Base-by-base conservation (phyloP, 2,113 vertebrate genomes). In the Turdus rufiventris region DNA sequence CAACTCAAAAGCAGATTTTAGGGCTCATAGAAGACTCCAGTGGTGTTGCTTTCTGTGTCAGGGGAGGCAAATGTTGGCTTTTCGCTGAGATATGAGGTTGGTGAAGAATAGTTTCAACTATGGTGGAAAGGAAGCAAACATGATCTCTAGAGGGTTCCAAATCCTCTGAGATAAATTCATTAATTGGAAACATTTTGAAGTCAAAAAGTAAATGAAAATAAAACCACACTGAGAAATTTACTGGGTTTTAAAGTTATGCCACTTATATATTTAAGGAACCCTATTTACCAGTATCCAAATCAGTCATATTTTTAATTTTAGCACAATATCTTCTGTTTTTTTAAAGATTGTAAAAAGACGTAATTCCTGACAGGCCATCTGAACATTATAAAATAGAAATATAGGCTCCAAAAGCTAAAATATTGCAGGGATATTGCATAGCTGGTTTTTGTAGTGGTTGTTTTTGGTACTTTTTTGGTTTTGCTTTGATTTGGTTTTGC, bases 381-480 rank as follows among this genome's bases (percentile, higher is more conserved):
- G 31, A 71, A 79, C 18, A 24, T 57, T 65, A 2, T 23, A 58
- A 66, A 88, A 60, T 70, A 70, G 78, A 48, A 56, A 43, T 4
- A 9, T 13, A 4, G 19, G 12, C 67, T 43, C 42, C n/a, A 53
- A 66, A 73, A n/a, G 5, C 12, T 56, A 68, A 18, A 67, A 87
- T 28, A 1, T 42, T 33, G 18, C 0, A 1, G 9, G 2, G 1
- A 19, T 12, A 8, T 57, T 73, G 5, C 25, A 34, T 17, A 28
- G 7, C 14, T 29, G 14, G 3, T 36, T 47, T 23, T 74, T 47
- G 40, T 45, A 57, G 53, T 9, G 5, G n/a, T 20, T 48, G 31
- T 28, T 19, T 21, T 20, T 57, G 28, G 8, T 21, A 24, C 14
- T 11, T 23, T 65, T 50, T 50, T 50, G 21, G 4, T 43, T 47